Conservation (phyloP, 2,888 invertebrate genomes). For the Cheilosia scutellata region DNA sequence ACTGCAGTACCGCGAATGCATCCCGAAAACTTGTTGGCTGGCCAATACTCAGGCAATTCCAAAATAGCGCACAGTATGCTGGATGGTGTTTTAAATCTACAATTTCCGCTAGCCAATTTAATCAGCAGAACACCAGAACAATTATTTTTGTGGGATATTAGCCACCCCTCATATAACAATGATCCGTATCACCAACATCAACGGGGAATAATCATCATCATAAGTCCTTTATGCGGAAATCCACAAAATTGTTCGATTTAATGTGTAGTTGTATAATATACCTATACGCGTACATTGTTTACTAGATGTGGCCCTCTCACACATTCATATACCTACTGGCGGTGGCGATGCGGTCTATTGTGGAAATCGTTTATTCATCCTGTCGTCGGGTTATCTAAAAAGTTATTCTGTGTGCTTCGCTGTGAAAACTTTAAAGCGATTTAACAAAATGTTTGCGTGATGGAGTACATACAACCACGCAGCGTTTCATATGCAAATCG, state of each 20-base stretch:
- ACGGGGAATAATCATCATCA: slow-evolving; percentile 29
- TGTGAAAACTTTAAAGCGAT: slow-evolving; percentile 10
- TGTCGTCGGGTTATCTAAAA: slow-evolving; percentile 41
- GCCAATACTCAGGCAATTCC: background rate
- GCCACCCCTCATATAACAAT: background rate
- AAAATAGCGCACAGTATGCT: slow-evolving; percentile 1
- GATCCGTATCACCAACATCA: slow-evolving; percentile 31
- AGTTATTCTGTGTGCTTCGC: slow-evolving; percentile 11
- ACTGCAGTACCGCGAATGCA: slow-evolving; percentile 15
- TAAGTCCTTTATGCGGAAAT: slow-evolving; percentile 35
- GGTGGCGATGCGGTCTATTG: background rate
- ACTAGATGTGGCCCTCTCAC: background rate
- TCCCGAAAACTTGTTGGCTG: slow-evolving; percentile 18
- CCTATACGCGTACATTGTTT: background rate
- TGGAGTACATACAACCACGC: slow-evolving; percentile 18
- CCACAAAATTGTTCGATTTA: slow-evolving; percentile 43
- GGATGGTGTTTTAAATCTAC: slow-evolving; percentile 16
- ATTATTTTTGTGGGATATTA: slow-evolving; percentile 25
- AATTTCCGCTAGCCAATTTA: background rate
- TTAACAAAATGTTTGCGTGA: slow-evolving; percentile 38
- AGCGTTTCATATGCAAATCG: slow-evolving; percentile 12
- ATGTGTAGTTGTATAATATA: background rate
- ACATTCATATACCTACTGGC: background rate
- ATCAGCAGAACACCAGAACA: background rate
- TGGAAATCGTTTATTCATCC: slow-evolving; percentile 15